Percentiles rank a stretch among this genome's conserved stretches.
phyloP scores from a whole-genome alignment of 2,797 vertebrate genomes.

The Diplodus puntazzo region DNA sequence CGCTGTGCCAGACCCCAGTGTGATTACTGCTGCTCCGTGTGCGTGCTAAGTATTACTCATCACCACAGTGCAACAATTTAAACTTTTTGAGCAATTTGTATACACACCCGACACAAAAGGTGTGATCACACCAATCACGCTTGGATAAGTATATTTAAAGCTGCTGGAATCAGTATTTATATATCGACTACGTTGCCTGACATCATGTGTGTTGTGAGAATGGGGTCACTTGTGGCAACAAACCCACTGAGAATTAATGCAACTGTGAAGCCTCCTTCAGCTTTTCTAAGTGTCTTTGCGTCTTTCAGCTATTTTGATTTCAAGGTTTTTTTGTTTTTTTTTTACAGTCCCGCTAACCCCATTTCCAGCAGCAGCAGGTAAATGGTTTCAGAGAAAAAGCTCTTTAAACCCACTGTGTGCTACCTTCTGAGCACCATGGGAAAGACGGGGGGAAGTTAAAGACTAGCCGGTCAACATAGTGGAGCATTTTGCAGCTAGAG shows the following conservation, averaged over 20 bases:
- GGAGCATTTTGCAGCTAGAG: neutral
- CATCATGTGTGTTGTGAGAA: neutral
- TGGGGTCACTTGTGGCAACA: no score
- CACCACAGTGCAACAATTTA: neutral
- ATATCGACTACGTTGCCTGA: no score
- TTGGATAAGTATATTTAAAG: neutral
- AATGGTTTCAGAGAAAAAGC: neutral
- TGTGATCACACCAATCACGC: slow-evolving; percentile 8
- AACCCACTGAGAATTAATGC: neutral
- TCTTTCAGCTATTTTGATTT: neutral
- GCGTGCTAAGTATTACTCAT: neutral
- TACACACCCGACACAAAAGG: neutral
- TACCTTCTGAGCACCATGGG: no score
- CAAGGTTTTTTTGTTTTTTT: neutral
- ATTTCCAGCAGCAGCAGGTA: neutral
- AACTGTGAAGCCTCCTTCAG: neutral
- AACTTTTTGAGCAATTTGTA: neutral
- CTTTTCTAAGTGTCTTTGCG: neutral
- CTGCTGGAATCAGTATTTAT: neutral
- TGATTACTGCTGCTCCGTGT: neutral
- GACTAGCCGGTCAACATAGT: neutral
- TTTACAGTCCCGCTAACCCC: neutral
- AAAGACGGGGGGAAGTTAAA: neutral
- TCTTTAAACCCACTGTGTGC: neutral
- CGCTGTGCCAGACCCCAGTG: neutral